Conservation (phyloP, 2,888 invertebrate species). For the Brachylomia viminalis region DNA sequence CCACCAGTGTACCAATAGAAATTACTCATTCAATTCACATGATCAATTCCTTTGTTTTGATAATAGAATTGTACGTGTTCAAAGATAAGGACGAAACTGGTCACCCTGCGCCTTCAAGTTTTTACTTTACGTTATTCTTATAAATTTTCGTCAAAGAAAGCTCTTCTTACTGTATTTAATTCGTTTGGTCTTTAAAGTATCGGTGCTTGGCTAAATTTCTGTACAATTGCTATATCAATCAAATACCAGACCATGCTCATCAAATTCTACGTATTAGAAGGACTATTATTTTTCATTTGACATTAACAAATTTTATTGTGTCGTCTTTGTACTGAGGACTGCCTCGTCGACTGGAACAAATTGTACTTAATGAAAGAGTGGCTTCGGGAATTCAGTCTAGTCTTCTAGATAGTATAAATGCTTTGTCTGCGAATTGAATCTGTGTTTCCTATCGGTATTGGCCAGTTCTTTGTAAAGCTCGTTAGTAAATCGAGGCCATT, state of each 20-base stretch:
- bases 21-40: neutral
- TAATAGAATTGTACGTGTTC: neutral
- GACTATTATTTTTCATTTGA: constrained; percentile 45
- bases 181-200: neutral
- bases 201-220: too few relatives aligned
- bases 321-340: constrained; percentile 47
- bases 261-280: constrained; percentile 20
- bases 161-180: neutral
- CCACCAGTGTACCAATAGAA: neutral
- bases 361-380: constrained; percentile 66
- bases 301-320: constrained; percentile 54
- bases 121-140: too few relatives aligned
- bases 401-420: constrained; percentile 61
- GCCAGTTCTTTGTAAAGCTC: constrained; percentile 59
- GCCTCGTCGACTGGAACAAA: constrained; percentile 57
- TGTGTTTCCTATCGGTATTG: constrained; percentile 52
- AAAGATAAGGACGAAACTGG: neutral
- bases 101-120: neutral
- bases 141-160: neutral
- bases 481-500: constrained; percentile 44
- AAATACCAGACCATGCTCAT: neutral
- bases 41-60: neutral
- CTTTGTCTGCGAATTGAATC: constrained; percentile 66
- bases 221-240: neutral
- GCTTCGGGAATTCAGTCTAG: constrained; percentile 51